Percentiles rank a stretch among this genome's conserved stretches.
Evolutionary conservation across 2,797 vertebrate genomes (phyloP).

Genomic region (Falco rusticolus): DNA sequence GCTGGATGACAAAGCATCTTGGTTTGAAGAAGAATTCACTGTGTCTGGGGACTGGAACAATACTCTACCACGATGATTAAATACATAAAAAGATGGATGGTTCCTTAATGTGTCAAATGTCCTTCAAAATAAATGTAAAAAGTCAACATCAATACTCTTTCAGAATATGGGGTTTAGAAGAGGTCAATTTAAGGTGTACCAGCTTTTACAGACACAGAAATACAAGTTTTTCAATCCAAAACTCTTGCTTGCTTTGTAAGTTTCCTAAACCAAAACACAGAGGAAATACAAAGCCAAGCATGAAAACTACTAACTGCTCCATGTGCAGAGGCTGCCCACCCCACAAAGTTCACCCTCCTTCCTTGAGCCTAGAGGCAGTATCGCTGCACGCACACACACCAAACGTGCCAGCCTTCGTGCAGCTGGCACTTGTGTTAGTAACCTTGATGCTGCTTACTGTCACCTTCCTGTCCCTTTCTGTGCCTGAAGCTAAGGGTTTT

Average conservation of each 20-base stretch:
- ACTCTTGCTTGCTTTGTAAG: neutral
- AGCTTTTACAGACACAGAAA: neutral
- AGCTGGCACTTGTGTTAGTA: neutral
- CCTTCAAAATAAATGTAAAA: conserved; percentile 78
- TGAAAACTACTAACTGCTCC: neutral
- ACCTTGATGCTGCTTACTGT: neutral
- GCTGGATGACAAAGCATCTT: conserved; percentile 87
- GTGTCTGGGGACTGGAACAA: conserved; percentile 88
- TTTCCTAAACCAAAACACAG: neutral
- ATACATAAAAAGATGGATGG: conserved; percentile 97
- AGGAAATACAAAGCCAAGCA: neutral
- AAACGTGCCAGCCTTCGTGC: neutral
- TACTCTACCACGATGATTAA: conserved; percentile 95
- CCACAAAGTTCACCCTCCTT: neutral
- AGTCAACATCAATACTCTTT: conserved; percentile 28
- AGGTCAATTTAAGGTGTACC: neutral
- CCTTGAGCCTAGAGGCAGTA: neutral
- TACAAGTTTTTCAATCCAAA: neutral
- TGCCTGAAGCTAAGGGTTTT: neutral
- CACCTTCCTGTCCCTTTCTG: neutral
- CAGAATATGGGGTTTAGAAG: neutral
- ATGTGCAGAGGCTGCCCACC: rapidly evolving
- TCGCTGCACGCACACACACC: neutral
- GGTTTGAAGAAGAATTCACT: conserved; percentile 81
- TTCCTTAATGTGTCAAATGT: conserved; percentile 98